Evolutionary conservation across 2,888 invertebrate genomes (phyloP), one percentile per base, ranked within the genome.

Genomic region (Lucinisca nassula): DNA sequence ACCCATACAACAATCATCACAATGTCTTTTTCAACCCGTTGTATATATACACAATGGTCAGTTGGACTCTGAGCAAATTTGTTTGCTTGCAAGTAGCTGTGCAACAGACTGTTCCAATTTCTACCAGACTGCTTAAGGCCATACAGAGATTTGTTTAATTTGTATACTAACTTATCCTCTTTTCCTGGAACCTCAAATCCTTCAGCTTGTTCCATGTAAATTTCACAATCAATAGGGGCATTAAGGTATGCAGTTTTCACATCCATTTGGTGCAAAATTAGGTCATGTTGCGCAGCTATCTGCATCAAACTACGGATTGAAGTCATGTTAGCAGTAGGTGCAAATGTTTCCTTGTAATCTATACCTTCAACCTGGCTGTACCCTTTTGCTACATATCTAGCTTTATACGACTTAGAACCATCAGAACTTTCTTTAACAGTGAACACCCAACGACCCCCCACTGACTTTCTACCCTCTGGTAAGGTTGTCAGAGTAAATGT

Each of bases 291-390:
- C 21, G 73, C 85, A 51, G 90, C 89, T 67, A 88, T n/a, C 73
- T 91, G 88, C 82, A 89, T 85, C 30, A 91, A 17, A 21, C 75
- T 73, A 30, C 90, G 72, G 40, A 40, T 40, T 40, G 40, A 37
- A 92, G 37, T 32, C 87, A 88, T 40, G 87, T 87, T 74, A 27
- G 90, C 85, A 27, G 88, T 92, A 14, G 92, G 91, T 30, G 92
- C 73, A 87, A 91, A 91, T n/a, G 92, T 91, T 78, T 92, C 87
- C 0, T 90, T 51, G 67, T 88, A 91, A 84, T 92, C 92, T 45
- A 85, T 49, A 30, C 85, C 91, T 38, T 74, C 61, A n/a, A 40
- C 67, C 75, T 92, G 91, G 38, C 70, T 81, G 61, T 88, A 90
- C 92, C 40, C 40, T 40, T 40, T 40, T 40, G 40, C 40, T 40